phyloP scores from a whole-genome alignment of 1,140 invertebrate species.

The Antheraea mylitta region DNA sequence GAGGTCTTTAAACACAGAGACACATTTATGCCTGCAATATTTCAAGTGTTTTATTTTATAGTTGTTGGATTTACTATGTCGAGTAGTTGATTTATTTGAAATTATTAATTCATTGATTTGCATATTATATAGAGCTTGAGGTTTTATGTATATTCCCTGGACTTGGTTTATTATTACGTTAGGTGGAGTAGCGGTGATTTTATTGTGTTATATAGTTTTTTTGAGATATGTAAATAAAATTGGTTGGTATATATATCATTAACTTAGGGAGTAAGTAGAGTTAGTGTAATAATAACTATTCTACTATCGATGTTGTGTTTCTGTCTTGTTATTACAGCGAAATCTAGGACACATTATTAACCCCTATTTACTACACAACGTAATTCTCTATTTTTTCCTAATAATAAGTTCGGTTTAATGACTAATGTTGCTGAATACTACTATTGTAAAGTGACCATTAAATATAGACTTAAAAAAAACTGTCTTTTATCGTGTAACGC shows the following conservation, averaged over 20 bases:
- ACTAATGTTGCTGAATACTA: too few relatives aligned
- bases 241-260: too few relatives aligned
- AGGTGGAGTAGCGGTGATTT: background rate
- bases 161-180: background rate
- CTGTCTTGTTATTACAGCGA: too few relatives aligned
- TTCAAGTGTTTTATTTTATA: slow-evolving; percentile 50
- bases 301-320: too few relatives aligned
- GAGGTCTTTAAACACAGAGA: slow-evolving; percentile 45
- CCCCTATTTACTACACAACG: too few relatives aligned
- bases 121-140: slow-evolving; percentile 32
- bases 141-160: slow-evolving; percentile 5
- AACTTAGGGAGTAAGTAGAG: too few relatives aligned
- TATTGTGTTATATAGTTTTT: too few relatives aligned
- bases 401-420: too few relatives aligned
- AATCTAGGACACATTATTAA: too few relatives aligned
- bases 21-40: slow-evolving; percentile 49
- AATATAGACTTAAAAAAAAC: background rate
- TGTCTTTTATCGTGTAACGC: background rate
- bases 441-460: background rate
- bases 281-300: too few relatives aligned
- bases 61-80: slow-evolving; percentile 46
- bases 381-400: too few relatives aligned
- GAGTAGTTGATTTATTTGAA: slow-evolving; percentile 40
- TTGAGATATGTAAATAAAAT: too few relatives aligned
- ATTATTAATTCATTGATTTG: slow-evolving; percentile 44